Base-by-base conservation (phyloP, 1,140 invertebrate species). In the Portunus trituberculatus region DNA sequence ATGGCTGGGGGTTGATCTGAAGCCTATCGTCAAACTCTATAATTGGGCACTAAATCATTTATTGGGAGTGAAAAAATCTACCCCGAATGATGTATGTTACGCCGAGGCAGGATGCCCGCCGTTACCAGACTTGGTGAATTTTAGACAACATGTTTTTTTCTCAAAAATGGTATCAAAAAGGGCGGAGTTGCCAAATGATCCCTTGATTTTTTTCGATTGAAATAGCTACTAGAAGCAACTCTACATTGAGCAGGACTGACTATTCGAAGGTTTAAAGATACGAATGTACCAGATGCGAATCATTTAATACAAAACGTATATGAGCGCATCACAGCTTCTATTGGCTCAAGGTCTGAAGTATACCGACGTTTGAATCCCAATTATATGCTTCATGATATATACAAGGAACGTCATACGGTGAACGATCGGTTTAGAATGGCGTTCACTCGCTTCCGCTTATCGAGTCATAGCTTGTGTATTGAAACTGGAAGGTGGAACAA, bases 51-150 rank as follows among this genome's bases (percentile, higher is more conserved):
- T 89, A 4, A 89, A 89, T 4, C 90, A 67, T 20, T 16, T 59
- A 2, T 10, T 2, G 52, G 52, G 52, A 59, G 52, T 10, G 52
- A 59, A 10, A 10, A 59, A 39, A 12, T 1, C n/a, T 46, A 46
- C 32, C 29, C 45, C 4, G 4, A 4, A 90, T 46, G 29, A 31
- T 59, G 8, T 59, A 14, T 59, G 8, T 20, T 59, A 59, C 16
- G 8, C 52, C 45, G 28, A 28, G 25, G 8, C 8, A 7, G 90
- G 90, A 48, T 91, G 7, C 52, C 90, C 90, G 6, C 4, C 76
- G 45, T 59, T 84, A 82, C 59, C 29, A 8, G 91, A 93, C 29
- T 82, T 93, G 14, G 83, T 93, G 48, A 83, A 28, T 76, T 39
- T 39, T 29, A 84, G 0, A 10, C 91, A 93, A 82, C 59, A 82